Base-by-base conservation (phyloP, 2,888 invertebrate species). In the Adineta ricciae region DNA sequence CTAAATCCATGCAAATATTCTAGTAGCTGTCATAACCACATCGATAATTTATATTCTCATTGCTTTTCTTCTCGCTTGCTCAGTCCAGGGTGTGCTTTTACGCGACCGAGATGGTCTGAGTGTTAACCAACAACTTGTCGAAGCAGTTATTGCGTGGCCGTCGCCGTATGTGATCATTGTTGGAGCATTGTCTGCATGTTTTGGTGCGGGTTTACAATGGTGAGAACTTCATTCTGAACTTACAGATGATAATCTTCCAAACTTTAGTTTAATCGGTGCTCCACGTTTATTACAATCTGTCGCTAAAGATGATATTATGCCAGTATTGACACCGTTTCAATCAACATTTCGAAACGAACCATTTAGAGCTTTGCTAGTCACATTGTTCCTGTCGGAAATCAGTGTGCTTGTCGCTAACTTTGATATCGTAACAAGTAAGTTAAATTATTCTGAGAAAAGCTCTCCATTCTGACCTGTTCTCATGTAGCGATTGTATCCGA, bases 101-200 rank as follows among this genome's bases (percentile, higher is more conserved):
- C 92, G 98, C 88, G 99, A 99, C 92, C 99, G 99, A 95, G 98
- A 96, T 91, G 99, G 99, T 86, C 95, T 95, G 89, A 97, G 97
- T 88, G 95, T 99, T 88, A 96, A 96, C 50, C 97, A 97, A 32
- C 94, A 94, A 89, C 92, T 99, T 87, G 96, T 98, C 1, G 96
- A 98, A 32, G 97, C 98, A 0, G 95, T 96, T 89, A 94, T 99
- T 89, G 97, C 98, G 8, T 99, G 99, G 98, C 99, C 99, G 7
- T 96, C 97, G 90, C 95, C 97, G 88, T 96, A 96, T 95, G 96
- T 98, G 9, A 98, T 99, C 89, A 91, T 98, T 86, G 94, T 98
- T 88, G 99, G 99, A n/a, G 97, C 98, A 0, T 96, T 98, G 90
- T 92, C 98, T 83, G 98, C 99, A 7, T 99, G 99, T 2, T 93